phyloP scores from a whole-genome alignment of 2,888 invertebrate genomes.

The Hirtodrosophila histrioides region DNA sequence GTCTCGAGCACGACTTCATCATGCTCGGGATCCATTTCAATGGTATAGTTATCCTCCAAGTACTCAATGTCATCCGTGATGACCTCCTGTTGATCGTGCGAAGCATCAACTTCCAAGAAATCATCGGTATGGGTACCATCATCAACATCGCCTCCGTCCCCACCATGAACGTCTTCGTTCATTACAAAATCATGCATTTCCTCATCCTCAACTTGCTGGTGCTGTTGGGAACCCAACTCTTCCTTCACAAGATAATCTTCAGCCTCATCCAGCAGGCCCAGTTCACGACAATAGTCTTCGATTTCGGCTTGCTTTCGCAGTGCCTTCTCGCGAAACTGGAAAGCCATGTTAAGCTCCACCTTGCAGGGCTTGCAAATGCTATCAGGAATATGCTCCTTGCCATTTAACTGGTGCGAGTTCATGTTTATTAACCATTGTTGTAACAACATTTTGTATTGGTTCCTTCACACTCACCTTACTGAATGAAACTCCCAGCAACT shows the following conservation, averaged over 20 bases:
- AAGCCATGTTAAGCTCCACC: conserved; percentile 81
- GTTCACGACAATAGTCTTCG: conserved; percentile 65
- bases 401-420: conserved; percentile 48
- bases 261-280: conserved; percentile 53
- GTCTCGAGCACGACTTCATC: conserved; percentile 48
- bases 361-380: conserved; percentile 81
- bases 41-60: conserved; percentile 65
- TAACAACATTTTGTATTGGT: neutral
- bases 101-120: conserved; percentile 55
- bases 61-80: conserved; percentile 70
- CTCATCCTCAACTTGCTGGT: conserved; percentile 50
- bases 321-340: conserved; percentile 80
- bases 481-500: conserved; percentile 73
- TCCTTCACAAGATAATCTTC: conserved; percentile 66
- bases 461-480: conserved; percentile 58
- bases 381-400: conserved; percentile 72
- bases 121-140: conserved; percentile 49
- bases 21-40: conserved; percentile 58
- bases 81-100: conserved; percentile 54
- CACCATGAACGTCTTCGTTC: conserved; percentile 38
- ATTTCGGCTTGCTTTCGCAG: conserved; percentile 77
- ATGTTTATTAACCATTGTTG: neutral
- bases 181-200: conserved; percentile 52
- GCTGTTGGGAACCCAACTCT: conserved; percentile 48
- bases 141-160: conserved; percentile 17